phyloP scores from a whole-genome alignment of 2,113 vertebrate genomes.

The Coracopsis vasa region DNA sequence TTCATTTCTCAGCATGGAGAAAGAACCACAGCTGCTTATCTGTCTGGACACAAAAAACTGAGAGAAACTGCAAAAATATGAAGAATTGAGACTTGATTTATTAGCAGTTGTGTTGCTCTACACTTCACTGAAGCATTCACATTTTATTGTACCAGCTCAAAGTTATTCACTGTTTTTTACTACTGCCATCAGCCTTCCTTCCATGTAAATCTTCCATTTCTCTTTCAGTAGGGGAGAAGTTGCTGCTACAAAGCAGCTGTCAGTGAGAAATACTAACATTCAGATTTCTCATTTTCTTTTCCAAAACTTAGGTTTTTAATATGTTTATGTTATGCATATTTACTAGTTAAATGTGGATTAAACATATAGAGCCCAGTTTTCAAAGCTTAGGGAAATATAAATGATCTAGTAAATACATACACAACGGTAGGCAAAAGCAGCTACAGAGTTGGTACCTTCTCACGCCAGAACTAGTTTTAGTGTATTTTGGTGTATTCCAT shows the following conservation, averaged over 20 bases:
- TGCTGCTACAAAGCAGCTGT: neutral
- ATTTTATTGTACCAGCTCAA: neutral
- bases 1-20: neutral
- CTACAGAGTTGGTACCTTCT: neutral
- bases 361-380: neutral
- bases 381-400: neutral
- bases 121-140: neutral
- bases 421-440: neutral
- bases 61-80: neutral
- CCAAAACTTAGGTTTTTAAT: neutral
- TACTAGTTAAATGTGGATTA: neutral
- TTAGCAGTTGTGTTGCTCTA: neutral
- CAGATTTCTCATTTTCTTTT: neutral
- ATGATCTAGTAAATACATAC: neutral
- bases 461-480: neutral
- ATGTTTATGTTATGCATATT: neutral
- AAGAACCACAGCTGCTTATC: neutral
- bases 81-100: neutral
- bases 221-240: neutral
- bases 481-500: neutral
- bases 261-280: neutral
- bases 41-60: neutral
- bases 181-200: neutral
- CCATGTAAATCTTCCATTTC: neutral
- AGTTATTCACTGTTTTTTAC: neutral